Conservation (phyloP, 1,140 invertebrate genomes). For the Drosophila busckii region DNA sequence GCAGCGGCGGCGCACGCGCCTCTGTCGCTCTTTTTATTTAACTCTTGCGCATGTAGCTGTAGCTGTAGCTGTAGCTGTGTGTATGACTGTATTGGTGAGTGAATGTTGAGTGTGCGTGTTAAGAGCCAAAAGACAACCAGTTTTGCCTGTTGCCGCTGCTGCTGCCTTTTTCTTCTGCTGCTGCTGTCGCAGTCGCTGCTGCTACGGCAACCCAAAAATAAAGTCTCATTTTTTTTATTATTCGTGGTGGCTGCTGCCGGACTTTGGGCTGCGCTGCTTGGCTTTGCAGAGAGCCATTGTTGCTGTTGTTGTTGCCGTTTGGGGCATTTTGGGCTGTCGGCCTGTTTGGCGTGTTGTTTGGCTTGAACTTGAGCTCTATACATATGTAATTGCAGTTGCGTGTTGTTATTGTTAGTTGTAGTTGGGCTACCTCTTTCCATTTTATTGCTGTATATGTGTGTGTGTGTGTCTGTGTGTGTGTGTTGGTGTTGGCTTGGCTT, state of each 20-base stretch:
- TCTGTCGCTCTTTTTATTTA: slow-evolving; percentile 3
- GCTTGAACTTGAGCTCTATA: slow-evolving; percentile 79
- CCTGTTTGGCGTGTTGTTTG: slow-evolving; percentile 17
- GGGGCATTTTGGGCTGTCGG: too few relatives aligned
- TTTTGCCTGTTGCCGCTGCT: slow-evolving; percentile 27
- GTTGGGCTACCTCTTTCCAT: slow-evolving; percentile 1
- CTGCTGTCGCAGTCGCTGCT: slow-evolving; percentile 33
- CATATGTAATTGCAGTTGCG: slow-evolving; percentile 73
- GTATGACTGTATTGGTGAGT: slow-evolving; percentile 2
- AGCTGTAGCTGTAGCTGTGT: too few relatives aligned
- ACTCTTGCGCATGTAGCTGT: too few relatives aligned
- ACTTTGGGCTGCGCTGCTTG: slow-evolving; percentile 2
- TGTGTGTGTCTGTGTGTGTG: slow-evolving; percentile 30
- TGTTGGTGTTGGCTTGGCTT: slow-evolving; percentile 17
- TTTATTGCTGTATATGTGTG: slow-evolving; percentile 2
- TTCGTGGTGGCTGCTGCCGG: not conserved
- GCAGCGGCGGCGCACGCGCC: slow-evolving; percentile 27
- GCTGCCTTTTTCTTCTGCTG: slow-evolving; percentile 17
- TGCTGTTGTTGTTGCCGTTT: too few relatives aligned
- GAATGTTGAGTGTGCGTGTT: slow-evolving; percentile 18
- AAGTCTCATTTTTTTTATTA: slow-evolving; percentile 21
- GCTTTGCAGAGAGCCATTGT: too few relatives aligned
- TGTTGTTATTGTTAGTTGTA: slow-evolving; percentile 29
- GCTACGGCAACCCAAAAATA: slow-evolving; percentile 30
- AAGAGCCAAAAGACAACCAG: slow-evolving; percentile 26